A percentile compares a stretch with the other conserved stretches of the same genome.
Conservation (phyloP, 2,113 vertebrate genomes). For the Pitta sordida region DNA sequence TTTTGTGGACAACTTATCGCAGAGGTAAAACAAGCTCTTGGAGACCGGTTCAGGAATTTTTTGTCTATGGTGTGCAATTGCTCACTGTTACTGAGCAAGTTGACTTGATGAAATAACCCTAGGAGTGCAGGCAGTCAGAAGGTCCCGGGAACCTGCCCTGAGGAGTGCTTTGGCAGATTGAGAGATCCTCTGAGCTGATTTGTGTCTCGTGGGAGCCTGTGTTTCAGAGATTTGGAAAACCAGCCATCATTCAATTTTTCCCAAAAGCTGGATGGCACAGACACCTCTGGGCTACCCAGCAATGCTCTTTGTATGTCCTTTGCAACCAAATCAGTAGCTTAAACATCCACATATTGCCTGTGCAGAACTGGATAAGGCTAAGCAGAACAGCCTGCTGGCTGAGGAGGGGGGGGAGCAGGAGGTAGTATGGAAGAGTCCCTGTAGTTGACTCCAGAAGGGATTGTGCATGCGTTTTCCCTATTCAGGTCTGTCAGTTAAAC, state of each 20-base stretch:
- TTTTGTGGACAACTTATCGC: constrained; percentile 1
- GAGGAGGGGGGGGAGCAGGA: not conserved
- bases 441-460: not conserved
- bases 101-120: not conserved
- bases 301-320: not conserved
- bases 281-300: not conserved
- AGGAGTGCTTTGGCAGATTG: not conserved
- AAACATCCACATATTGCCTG: not conserved
- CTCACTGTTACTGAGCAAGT: not conserved
- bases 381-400: not conserved
- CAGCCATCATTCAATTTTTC: not conserved
- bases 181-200: not conserved
- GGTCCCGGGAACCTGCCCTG: not conserved
- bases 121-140: not conserved
- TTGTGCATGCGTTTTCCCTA: not conserved
- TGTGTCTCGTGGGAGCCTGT: not conserved
- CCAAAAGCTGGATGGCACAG: not conserved
- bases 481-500: not conserved
- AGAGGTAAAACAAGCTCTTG: not conserved
- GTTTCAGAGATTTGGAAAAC: not conserved
- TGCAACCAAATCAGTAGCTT: not conserved
- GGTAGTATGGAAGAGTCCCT: not conserved
- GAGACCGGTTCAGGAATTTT: not conserved
- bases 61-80: not conserved
- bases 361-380: not conserved